A percentile compares a stretch with the other conserved stretches of the same genome.
Evolutionary conservation across 2,113 vertebrate genomes (phyloP).

Genomic region (Gracilinanus agilis): DNA sequence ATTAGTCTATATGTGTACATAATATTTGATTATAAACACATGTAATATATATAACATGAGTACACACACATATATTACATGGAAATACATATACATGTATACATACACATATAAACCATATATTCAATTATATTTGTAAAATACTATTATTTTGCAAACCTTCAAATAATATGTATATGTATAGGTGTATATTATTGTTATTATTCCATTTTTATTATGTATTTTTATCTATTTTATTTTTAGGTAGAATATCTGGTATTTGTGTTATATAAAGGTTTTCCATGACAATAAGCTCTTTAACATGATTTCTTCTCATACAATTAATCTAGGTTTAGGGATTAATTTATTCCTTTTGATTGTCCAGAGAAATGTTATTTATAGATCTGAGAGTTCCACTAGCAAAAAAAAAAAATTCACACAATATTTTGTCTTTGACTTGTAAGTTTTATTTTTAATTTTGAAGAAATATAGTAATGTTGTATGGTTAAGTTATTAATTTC

Average conservation of each 20-base stretch:
- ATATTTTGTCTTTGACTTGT: background rate
- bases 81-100: background rate
- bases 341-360: background rate
- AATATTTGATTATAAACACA: no score
- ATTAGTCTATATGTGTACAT: no score
- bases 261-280: background rate
- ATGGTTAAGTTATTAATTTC: background rate
- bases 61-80: no score
- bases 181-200: background rate
- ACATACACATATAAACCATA: background rate
- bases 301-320: background rate
- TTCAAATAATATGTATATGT: background rate
- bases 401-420: no score
- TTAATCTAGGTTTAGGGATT: background rate
- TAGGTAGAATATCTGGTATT: background rate
- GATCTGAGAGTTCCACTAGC: background rate
- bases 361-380: background rate
- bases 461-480: background rate
- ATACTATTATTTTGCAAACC: background rate
- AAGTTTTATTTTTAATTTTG: background rate
- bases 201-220: background rate
- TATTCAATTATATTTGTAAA: background rate
- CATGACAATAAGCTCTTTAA: background rate
- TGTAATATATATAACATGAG: no score
- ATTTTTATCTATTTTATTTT: background rate